These are phyloP conservation scores for Leptinotarsa rubiginosa DNA, from an alignment of 2,888 invertebrate genomes.

Conservation along the genomic window DNA sequence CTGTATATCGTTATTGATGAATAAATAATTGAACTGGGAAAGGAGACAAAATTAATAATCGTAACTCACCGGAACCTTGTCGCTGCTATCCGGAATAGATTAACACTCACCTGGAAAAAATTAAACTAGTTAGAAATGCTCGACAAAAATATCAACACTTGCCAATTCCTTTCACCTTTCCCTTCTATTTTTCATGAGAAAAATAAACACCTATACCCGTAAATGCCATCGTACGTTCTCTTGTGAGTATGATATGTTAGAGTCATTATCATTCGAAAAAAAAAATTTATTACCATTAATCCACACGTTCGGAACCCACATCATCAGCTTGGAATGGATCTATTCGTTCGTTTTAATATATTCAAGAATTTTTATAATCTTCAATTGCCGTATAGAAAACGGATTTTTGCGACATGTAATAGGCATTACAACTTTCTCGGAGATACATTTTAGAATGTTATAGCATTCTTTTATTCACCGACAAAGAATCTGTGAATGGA, in stretches of 20 bases:
- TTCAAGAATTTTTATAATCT: conserved; percentile 1
- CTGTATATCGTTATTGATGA: too few species aligned
- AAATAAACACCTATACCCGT: neutral
- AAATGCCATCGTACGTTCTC: conserved; percentile 18
- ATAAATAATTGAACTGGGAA: too few species aligned
- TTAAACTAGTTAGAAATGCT: neutral
- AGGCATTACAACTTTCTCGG: too few species aligned
- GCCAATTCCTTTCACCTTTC: conserved; percentile 12
- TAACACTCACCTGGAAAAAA: conserved; percentile 10
- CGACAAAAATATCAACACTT: neutral
- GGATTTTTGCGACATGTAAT: neutral
- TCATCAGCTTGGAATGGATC: neutral
- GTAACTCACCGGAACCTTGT: conserved; percentile 1
- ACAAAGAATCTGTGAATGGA: too few species aligned
- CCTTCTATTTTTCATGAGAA: neutral
- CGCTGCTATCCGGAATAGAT: neutral
- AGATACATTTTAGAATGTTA: too few species aligned
- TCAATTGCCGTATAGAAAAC: neutral
- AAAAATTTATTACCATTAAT: neutral
- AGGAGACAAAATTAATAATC: neutral
- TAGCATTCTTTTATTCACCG: too few species aligned
- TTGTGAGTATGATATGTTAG: neutral
- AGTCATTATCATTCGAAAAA: conserved; percentile 8
- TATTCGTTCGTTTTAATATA: neutral
- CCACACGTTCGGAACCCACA: neutral